Conservation (phyloP, 2,113 vertebrate species). For the Plecotus auritus region DNA sequence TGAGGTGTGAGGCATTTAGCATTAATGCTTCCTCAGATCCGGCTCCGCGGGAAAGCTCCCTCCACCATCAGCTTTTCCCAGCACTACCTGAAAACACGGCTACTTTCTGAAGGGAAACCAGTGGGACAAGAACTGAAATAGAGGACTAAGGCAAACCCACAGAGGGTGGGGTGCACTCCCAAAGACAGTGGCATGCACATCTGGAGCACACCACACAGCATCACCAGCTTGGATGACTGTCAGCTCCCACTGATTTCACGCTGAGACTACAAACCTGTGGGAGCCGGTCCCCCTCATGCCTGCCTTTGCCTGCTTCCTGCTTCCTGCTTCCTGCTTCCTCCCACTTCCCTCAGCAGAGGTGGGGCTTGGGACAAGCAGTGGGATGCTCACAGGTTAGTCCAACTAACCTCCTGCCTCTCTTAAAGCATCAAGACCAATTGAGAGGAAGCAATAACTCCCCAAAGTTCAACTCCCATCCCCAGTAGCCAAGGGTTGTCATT, state of each 20-base stretch:
- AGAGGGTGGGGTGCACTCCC: neutral
- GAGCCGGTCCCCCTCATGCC: neutral
- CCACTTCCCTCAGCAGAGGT: neutral
- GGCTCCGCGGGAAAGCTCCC: neutral
- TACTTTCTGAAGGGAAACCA: slow-evolving; percentile 18
- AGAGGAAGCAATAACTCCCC: slow-evolving; percentile 66
- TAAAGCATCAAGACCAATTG: neutral
- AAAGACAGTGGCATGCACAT: neutral
- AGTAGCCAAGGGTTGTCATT: neutral
- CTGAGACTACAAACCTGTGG: neutral
- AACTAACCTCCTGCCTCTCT: neutral
- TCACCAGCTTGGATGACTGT: slow-evolving; percentile 17
- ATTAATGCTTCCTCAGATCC: slow-evolving; percentile 10
- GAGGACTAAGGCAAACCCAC: neutral
- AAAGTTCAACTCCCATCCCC: neutral
- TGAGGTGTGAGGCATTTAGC: neutral
- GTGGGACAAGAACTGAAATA: neutral
- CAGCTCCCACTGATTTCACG: neutral
- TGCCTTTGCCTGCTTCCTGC: neutral
- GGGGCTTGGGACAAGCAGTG: neutral
- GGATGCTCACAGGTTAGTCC: neutral
- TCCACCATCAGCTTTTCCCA: neutral
- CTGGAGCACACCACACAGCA: neutral
- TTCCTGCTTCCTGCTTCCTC: neutral
- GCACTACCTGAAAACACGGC: slow-evolving; percentile 44